Conservation (phyloP, 2,113 vertebrate species). For the Crotalus horridus region DNA sequence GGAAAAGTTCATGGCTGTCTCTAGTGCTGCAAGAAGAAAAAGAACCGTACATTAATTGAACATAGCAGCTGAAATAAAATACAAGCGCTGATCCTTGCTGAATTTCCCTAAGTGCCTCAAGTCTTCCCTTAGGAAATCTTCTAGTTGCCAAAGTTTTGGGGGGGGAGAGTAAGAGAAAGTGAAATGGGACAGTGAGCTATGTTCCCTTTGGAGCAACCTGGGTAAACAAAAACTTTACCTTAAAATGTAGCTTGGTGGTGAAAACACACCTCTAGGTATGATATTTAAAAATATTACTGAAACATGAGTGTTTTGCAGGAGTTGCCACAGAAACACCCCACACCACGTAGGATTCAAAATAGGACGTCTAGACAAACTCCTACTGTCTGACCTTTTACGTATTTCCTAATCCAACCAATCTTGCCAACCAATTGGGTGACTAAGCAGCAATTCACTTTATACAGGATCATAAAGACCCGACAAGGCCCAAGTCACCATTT, state of each 20-base stretch:
- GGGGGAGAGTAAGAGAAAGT: background rate
- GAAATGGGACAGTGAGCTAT: background rate
- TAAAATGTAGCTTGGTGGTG: slow-evolving; percentile 15
- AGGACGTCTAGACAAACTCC: slow-evolving; percentile 81
- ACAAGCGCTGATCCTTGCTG: fast-evolving
- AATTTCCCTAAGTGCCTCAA: background rate
- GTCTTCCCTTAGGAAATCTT: background rate
- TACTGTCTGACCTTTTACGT: slow-evolving; percentile 77
- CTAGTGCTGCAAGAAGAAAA: background rate
- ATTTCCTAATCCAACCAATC: slow-evolving; percentile 69
- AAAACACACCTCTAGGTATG: slow-evolving; percentile 21
- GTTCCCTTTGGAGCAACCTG: background rate
- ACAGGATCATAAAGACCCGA: slow-evolving; percentile 67
- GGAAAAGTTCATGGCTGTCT: background rate
- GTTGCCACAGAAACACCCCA: slow-evolving; percentile 67
- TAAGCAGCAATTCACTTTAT: slow-evolving; percentile 73
- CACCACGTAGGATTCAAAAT: slow-evolving; percentile 66
- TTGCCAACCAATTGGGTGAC: slow-evolving; percentile 75
- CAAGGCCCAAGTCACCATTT: slow-evolving; percentile 69
- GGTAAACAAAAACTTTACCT: slow-evolving; percentile 29
- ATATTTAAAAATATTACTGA: slow-evolving; percentile 53
- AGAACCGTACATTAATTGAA: fast-evolving
- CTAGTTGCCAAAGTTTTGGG: fast-evolving
- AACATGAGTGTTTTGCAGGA: slow-evolving; percentile 64
- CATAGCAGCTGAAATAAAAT: background rate